phyloP scores from a whole-genome alignment of 2,888 invertebrate species.

The Aspidiotus rigidus region DNA sequence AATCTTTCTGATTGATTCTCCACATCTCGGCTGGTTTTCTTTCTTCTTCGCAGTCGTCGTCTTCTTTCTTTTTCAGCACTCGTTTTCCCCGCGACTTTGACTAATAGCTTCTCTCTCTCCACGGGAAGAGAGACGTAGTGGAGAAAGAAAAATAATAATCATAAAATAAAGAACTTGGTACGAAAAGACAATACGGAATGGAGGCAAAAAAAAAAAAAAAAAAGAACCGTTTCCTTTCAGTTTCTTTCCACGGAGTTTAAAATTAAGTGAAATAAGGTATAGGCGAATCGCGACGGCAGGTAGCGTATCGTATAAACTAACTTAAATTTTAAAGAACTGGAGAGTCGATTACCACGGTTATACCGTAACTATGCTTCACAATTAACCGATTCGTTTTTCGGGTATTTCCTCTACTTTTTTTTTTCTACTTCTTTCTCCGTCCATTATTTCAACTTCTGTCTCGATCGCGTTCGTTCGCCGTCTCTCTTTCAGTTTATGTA shows the following conservation, averaged over 20 bases:
- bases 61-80: conserved; percentile 7
- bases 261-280: conserved; percentile 10
- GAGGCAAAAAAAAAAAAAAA: background rate
- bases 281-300: background rate
- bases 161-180: conserved; percentile 6
- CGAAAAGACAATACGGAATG: conserved; percentile 16
- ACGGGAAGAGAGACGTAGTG: background rate
- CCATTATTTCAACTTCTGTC: no score
- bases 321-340: conserved; percentile 21
- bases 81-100: conserved; percentile 20
- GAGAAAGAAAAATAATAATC: conserved; percentile 2
- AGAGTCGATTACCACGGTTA: conserved; percentile 21
- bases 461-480: no score
- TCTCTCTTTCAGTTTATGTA: no score
- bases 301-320: conserved; percentile 14
- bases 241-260: conserved; percentile 28
- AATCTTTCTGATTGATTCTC: conserved; percentile 32
- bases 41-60: conserved; percentile 13
- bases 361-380: conserved; percentile 22
- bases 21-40: conserved; percentile 17
- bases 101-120: conserved; percentile 15
- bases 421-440: background rate
- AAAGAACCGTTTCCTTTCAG: conserved; percentile 20
- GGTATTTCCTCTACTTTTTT: conserved; percentile 5
- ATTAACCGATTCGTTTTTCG: conserved; percentile 24